A percentile compares a stretch with the other conserved stretches of the same genome.
These are phyloP conservation scores for Ptychodera flava DNA, from an alignment of 35 echinoderm and acorn worm species.

Conservation along the genomic window DNA sequence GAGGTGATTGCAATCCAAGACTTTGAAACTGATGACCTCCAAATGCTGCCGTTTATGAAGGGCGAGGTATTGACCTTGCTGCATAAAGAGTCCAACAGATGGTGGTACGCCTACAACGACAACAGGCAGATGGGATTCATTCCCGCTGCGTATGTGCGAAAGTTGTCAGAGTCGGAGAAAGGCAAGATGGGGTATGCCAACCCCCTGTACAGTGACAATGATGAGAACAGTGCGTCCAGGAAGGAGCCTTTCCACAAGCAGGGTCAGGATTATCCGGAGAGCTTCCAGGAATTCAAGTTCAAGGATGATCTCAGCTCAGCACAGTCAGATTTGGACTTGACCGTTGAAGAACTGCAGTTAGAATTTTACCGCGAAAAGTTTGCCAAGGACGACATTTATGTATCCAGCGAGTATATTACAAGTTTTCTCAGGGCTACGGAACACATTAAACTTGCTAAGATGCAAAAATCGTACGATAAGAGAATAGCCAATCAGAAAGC, in stretches of 20 bases:
- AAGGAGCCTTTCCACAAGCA: neutral
- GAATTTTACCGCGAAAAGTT: neutral
- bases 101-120: constrained; percentile 84
- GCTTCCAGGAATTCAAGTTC: neutral
- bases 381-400: neutral
- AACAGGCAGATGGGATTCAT: constrained; percentile 75
- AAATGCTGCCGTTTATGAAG: constrained; percentile 54
- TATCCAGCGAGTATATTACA: neutral
- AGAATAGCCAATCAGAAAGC: neutral
- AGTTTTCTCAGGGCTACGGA: neutral
- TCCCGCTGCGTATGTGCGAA: constrained; percentile 31
- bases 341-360: neutral
- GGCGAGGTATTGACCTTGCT: constrained; percentile 72
- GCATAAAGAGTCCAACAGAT: constrained; percentile 85
- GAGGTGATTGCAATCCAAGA: constrained; percentile 70
- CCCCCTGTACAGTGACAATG: neutral
- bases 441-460: neutral
- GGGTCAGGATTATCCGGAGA: neutral
- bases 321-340: neutral
- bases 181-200: neutral
- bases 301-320: neutral
- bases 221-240: neutral
- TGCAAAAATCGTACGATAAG: neutral
- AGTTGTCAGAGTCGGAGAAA: neutral
- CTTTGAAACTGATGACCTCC: constrained; percentile 48